Evolutionary conservation across 1,140 invertebrate genomes (phyloP), one percentile per base, ranked within the genome.

Genomic region (Heterodera carotae): DNA sequence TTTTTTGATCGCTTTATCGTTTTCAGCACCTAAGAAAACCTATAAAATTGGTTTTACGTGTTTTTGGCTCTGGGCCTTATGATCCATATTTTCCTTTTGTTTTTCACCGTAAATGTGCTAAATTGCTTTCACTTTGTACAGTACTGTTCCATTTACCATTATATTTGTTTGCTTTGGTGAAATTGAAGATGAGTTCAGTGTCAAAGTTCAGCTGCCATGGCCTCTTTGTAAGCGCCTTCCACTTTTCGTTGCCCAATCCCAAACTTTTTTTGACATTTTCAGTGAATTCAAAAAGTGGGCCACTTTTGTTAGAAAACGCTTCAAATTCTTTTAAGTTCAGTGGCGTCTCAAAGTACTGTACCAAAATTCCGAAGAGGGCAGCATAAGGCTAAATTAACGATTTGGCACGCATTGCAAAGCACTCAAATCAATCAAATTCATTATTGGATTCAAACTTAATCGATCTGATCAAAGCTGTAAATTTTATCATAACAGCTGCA

Each of bases 281-380:
- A 18, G 48, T 56, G 18, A 56, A 56, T 4, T 56, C 48, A 56
- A 56, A 56, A 56, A 69, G 68, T 15, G 29, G 15, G 31, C 31
- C 27, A 1, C 27, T 34, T 69, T 34, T 34, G 3, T 10, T 8
- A 69, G 48, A 69, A 69, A 34, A 34, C 27, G n/a, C 27, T 29
- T 12, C 33, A 3, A 69, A 15, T 43, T 10, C 8, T 31, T 29
- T 12, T 2, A 25, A 1, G 12, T 69, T 69, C 48, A 69, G 33
- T 33, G 68, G 68, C 36, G 68, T 69, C 27, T 69, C 68, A 15
- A 69, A 33, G 31, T 25, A 69, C 27, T 69, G 68, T 6, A 69
- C 29, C 36, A 69, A 29, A 69, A 69, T 33, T 0, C 36, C 68
- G 27, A 69, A 69, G 12, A 69, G 27, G 27, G 68, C 29, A 0